phyloP scores from a whole-genome alignment of 2,113 vertebrate species.

The Poeciliopsis retropinna region DNA sequence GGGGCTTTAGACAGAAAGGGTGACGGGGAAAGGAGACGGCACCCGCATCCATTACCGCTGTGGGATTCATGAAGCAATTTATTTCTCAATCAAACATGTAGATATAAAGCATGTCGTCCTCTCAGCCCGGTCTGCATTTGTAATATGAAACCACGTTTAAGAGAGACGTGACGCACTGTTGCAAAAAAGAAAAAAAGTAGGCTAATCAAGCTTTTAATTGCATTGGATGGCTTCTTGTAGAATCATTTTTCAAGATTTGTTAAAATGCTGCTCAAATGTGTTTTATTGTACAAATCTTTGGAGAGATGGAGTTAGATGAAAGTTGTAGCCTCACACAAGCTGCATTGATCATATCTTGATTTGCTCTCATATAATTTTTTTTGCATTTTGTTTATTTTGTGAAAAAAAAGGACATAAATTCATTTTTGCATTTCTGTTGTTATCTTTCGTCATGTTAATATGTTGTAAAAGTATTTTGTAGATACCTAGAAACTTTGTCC shows the following conservation, averaged over 20 bases:
- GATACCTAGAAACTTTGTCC: no score
- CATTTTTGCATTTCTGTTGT: no score
- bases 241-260: constrained; percentile 20
- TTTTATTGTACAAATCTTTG: constrained; percentile 9
- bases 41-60: constrained; percentile 31
- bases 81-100: constrained; percentile 34
- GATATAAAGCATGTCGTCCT: not conserved
- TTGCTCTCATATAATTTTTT: no score
- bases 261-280: constrained; percentile 37
- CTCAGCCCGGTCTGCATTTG: constrained; percentile 17
- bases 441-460: no score
- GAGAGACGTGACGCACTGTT: constrained; percentile 20
- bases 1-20: constrained; percentile 8
- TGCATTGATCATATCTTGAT: no score
- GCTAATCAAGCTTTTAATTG: constrained; percentile 55
- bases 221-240: constrained; percentile 24
- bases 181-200: constrained; percentile 29
- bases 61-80: constrained; percentile 36
- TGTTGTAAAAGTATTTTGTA: no score
- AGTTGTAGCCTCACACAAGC: not conserved
- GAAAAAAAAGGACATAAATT: no score
- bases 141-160: not conserved
- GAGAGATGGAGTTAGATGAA: constrained; percentile 24
- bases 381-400: no score
- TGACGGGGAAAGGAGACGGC: constrained; percentile 11